Evolutionary conservation across 1,140 invertebrate species (phyloP), one percentile per base, ranked within the genome.

Genomic region (Atta cephalotes): DNA sequence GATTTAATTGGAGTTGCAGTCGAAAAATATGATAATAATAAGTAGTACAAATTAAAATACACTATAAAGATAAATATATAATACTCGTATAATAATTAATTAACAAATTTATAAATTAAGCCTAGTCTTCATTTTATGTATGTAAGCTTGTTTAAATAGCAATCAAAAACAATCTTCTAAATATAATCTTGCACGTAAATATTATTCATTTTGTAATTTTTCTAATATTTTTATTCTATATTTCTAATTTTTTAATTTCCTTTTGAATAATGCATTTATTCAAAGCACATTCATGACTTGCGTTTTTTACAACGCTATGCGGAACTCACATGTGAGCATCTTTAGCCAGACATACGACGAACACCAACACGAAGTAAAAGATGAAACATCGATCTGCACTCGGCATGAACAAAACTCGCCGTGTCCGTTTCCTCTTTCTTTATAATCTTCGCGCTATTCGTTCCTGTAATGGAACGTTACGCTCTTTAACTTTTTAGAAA

Each of bases 271-370:
- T 51, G 2, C 3, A 14, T 49, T 51, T 65, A 63, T 31, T 1
- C 3, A 63, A 51, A 49, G 25, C 7, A n/a, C 18, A 12, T 28
- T 60, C 9, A 21, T 78, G 31, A 58, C n/a, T 53, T 16, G 3
- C 18, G 21, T 58, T 21, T 21, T 58, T 16, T 4, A 45, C 25
- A 45, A 6, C 1, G 21, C 14, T 9, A 53, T 49, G 18, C 18
- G 16, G 21, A 87, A 92, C 93, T 94, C 72, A 93, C 93, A 89
- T 93, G 85, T 88, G 89, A 66, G 85, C 86, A 66, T 94, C 88
- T 72, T 87, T 92, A 84, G 92, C 90, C 35, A 90, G 82, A 78
- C 90, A 91, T n/a, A 60, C 71, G 68, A 53, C 88, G 76, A 76
- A 70, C 77, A 88, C 65, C 70, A 89, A 71, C 88, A 86, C 81